These are phyloP conservation scores for Otis tarda DNA, from an alignment of 2,113 vertebrate species.

Conservation along the genomic window DNA sequence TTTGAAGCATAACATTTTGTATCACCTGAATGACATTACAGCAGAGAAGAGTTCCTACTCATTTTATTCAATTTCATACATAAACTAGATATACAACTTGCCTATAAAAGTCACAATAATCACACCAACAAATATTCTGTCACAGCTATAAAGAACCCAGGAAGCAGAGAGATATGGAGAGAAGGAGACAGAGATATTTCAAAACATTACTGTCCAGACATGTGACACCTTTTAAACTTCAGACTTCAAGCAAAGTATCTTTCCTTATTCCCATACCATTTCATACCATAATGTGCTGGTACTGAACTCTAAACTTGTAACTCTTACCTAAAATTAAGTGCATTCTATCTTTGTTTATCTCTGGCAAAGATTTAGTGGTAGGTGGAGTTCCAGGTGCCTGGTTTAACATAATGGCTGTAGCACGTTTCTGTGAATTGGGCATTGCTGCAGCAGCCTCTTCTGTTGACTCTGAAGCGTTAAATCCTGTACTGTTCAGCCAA, in stretches of 20 bases:
- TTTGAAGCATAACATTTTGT: neutral
- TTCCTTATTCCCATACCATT: neutral
- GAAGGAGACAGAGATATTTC: neutral
- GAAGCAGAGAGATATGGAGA: neutral
- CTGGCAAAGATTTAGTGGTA: conserved; percentile 79
- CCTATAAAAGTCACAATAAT: neutral
- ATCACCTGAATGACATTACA: neutral
- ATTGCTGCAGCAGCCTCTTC: conserved; percentile 71
- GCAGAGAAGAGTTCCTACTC: neutral
- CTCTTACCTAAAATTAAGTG: conserved; percentile 93
- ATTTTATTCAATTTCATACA: neutral
- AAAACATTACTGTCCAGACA: neutral
- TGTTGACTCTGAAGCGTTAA: conserved; percentile 76
- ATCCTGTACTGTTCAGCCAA: conserved; percentile 93
- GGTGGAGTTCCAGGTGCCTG: conserved; percentile 72
- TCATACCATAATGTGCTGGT: neutral
- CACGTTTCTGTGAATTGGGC: conserved; percentile 71
- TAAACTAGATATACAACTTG: neutral
- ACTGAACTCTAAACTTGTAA: neutral
- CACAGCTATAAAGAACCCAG: neutral
- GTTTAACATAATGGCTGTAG: conserved; percentile 66
- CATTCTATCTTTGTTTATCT: conserved; percentile 92
- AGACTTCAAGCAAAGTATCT: neutral
- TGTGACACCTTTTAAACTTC: neutral
- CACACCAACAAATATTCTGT: neutral